Evolutionary conservation across 2,888 invertebrate genomes (phyloP).

Genomic region (Mythimna ferrago): DNA sequence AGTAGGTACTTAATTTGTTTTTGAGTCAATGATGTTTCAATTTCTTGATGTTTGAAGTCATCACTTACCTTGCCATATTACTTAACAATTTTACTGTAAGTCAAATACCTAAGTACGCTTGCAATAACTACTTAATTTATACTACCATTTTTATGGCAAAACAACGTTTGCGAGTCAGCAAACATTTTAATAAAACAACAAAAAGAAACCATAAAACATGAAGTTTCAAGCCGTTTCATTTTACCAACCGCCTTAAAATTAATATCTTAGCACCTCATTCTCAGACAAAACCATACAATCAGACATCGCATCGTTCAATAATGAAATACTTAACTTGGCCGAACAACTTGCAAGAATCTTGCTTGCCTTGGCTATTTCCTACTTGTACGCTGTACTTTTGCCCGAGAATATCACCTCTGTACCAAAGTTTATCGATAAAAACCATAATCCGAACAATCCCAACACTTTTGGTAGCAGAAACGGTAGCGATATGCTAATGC

Average conservation of each 20-base stretch:
- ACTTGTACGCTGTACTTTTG: conserved; percentile 75
- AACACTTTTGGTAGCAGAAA: conserved; percentile 36
- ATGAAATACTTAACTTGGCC: conserved; percentile 76
- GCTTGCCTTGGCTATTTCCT: conserved; percentile 89
- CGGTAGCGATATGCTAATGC: conserved; percentile 49
- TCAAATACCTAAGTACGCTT: no score
- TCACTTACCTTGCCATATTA: no score
- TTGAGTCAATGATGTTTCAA: no score
- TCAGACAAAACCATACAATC: conserved; percentile 48
- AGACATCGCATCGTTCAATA: conserved; percentile 56
- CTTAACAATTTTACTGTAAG: no score
- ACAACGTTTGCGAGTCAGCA: no score
- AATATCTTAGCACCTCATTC: conserved; percentile 57
- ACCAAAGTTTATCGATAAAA: conserved; percentile 60
- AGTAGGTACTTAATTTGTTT: no score
- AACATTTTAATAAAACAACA: background rate
- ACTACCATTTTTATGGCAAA: no score
- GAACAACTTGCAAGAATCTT: conserved; percentile 81
- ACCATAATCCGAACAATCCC: conserved; percentile 18
- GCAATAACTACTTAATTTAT: no score
- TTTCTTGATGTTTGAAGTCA: no score
- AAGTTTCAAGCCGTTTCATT: conserved; percentile 4
- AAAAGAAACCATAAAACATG: background rate
- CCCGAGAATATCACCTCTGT: conserved; percentile 53
- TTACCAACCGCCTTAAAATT: conserved; percentile 20